Evolutionary conservation across 2,888 invertebrate species (phyloP), one percentile per base, ranked within the genome.

Genomic region (Adelphocoris suturalis): DNA sequence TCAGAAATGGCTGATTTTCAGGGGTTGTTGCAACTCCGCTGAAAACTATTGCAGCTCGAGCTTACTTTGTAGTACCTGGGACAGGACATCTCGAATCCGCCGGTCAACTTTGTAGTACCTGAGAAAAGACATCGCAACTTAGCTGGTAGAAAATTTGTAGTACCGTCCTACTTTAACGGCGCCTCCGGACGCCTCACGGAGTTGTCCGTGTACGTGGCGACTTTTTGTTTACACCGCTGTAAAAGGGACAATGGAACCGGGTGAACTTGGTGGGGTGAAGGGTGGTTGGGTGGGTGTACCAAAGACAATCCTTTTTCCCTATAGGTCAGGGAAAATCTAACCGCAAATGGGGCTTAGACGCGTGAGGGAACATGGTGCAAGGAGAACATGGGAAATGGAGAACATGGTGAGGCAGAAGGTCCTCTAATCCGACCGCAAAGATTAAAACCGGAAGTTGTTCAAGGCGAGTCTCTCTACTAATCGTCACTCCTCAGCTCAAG

Each of bases 331-430:
- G 0, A 23, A 68, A 68, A 7, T 23, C 68, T 68, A 19, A 23
- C 68, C 68, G 23, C 68, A 23, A 68, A 68, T 23, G 68, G 68
- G 68, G 68, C 68, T 68, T 68, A 68, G 68, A 68, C 23, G 68
- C 23, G 23, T 7, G 13, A n/a, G n/a, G n/a, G n/a, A n/a, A n/a
- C n/a, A n/a, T n/a, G n/a, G n/a, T n/a, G n/a, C n/a, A n/a, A 23
- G 2, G 68, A 68, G 19, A n/a, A 68, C 68, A 19, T 3, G 12
- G 23, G 2, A 19, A 23, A 19, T 27, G 19, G 12, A n/a, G 19
- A 68, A 68, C 68, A 23, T 11, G 27, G 68, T 9, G 61, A 3
- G 9, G 9, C 9, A 9, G 61, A 19, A n/a, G 61, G 19, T 7
- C 23, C 68, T 23, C 19, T 68, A 68, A 68, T 68, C 23, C 23